phyloP scores from a whole-genome alignment of 92 coral and sea anemone genomes.

The Porites cylindrica region DNA sequence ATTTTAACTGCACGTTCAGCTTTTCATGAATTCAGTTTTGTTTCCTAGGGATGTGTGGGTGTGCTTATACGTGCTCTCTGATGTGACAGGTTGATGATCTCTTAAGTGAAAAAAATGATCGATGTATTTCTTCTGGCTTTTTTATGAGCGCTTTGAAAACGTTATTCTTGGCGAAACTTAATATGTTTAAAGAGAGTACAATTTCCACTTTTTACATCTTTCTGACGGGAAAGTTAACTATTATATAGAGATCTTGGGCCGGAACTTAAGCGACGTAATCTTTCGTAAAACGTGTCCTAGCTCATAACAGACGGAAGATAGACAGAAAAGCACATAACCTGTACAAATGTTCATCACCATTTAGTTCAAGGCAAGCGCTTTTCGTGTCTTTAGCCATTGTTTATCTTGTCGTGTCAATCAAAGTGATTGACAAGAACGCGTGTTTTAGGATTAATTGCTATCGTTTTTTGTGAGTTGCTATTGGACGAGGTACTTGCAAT shows the following conservation, averaged over 20 bases:
- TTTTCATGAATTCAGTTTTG: too few species aligned
- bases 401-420: constrained; percentile 76
- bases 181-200: too few species aligned
- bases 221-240: not conserved
- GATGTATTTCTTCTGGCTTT: too few species aligned
- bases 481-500: constrained; percentile 79
- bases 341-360: not conserved
- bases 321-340: not conserved
- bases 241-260: not conserved
- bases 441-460: constrained; percentile 70
- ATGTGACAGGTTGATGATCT: too few species aligned
- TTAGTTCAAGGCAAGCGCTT: not conserved
- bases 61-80: too few species aligned
- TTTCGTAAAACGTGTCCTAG: constrained; percentile 28
- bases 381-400: constrained; percentile 61
- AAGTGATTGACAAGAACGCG: constrained; percentile 85
- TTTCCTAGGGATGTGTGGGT: too few species aligned
- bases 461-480: constrained; percentile 65
- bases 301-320: not conserved
- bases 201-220: too few species aligned
- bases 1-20: too few species aligned
- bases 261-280: constrained; percentile 8
- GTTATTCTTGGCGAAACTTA: too few species aligned
- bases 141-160: too few species aligned
- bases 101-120: too few species aligned